Evolutionary conservation across 2,113 vertebrate species (phyloP).

Genomic region (Prietella phreatophila): DNA sequence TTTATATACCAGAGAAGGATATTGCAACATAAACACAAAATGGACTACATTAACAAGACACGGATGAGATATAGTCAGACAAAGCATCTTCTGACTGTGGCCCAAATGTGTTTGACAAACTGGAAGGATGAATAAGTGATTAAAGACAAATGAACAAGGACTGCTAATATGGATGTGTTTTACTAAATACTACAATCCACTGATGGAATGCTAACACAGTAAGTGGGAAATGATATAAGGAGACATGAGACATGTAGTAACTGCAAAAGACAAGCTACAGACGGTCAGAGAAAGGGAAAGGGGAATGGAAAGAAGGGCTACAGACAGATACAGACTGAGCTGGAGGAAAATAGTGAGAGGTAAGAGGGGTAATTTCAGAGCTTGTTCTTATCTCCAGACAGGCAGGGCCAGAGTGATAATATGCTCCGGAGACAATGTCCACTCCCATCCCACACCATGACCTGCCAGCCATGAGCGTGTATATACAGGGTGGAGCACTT

Average conservation of each 20-base stretch:
- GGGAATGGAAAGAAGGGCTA: background rate
- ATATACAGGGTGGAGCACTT: constrained; percentile 37
- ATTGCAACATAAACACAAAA: constrained; percentile 31
- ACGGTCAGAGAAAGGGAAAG: background rate
- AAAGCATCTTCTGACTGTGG: background rate
- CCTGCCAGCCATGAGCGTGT: constrained; percentile 19
- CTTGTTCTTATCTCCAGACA: constrained; percentile 50
- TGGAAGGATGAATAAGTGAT: constrained; percentile 22
- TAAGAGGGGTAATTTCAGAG: constrained; percentile 29
- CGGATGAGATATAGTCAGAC: background rate
- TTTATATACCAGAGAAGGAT: constrained; percentile 31
- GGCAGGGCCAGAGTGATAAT: constrained; percentile 52
- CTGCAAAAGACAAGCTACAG: background rate
- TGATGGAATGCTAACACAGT: constrained; percentile 24
- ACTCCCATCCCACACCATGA: constrained; percentile 40
- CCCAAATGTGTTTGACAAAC: constrained; percentile 30
- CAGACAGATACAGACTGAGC: background rate
- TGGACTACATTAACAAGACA: constrained; percentile 16
- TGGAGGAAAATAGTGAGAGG: constrained; percentile 9
- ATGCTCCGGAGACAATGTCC: constrained; percentile 40
- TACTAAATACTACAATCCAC: constrained; percentile 27
- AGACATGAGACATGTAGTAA: constrained; percentile 18
- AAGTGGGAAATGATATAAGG: constrained; percentile 11
- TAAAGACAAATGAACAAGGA: constrained; percentile 4
- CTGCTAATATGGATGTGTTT: constrained; percentile 22